phyloP scores from a whole-genome alignment of 2,888 invertebrate genomes.

The Melanchra persicariae region DNA sequence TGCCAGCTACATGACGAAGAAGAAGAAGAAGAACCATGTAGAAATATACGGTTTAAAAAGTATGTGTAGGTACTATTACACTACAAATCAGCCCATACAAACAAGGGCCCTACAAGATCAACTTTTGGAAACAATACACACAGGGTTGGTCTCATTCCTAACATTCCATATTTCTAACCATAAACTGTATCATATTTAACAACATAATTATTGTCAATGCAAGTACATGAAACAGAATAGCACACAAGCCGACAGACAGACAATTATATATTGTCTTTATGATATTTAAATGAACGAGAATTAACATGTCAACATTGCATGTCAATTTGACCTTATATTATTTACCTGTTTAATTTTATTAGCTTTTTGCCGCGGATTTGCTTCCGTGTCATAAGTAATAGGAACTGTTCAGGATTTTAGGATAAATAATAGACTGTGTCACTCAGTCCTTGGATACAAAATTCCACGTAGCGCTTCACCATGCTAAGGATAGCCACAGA shows the following conservation, averaged over 20 bases:
- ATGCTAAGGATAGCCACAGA: too few relatives aligned
- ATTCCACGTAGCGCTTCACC: too few relatives aligned
- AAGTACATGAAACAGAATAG: conserved; percentile 34
- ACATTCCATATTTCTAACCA: conserved; percentile 29
- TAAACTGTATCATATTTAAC: conserved; percentile 41
- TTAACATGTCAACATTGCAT: conserved; percentile 58
- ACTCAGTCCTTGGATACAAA: too few relatives aligned
- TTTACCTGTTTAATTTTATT: conserved; percentile 30
- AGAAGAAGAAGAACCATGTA: too few relatives aligned
- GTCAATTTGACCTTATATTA: conserved; percentile 41
- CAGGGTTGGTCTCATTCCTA: conserved; percentile 27
- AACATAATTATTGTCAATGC: conserved; percentile 44
- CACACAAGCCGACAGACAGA: conserved; percentile 47
- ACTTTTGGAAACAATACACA: conserved; percentile 27
- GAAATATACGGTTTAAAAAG: not conserved
- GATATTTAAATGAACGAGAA: conserved; percentile 54
- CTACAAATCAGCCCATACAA: not conserved
- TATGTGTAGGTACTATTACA: not conserved
- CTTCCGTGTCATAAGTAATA: not conserved
- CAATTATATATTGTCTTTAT: conserved; percentile 50
- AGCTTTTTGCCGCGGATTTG: not conserved
- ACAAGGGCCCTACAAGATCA: not conserved
- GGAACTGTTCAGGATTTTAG: not conserved
- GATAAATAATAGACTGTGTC: not conserved
- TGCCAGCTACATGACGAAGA: too few relatives aligned